These are phyloP conservation scores for Labrus mixtus DNA, from an alignment of 2,113 vertebrate genomes.

Conservation along the genomic window DNA sequence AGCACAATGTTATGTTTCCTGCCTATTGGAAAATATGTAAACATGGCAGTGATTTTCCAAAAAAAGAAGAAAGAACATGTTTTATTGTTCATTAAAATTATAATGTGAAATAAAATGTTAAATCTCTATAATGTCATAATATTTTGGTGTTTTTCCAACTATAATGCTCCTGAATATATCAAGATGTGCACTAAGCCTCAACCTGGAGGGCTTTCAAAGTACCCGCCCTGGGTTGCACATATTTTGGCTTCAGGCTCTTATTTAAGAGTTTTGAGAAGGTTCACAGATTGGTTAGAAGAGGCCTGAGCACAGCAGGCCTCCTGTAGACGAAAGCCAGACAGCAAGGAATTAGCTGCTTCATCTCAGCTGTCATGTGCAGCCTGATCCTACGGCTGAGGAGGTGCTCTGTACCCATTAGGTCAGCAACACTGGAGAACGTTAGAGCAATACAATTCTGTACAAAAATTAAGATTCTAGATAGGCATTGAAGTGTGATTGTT, in stretches of 20 bases:
- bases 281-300: slow-evolving; percentile 10
- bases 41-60: neutral
- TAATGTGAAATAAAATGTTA: neutral
- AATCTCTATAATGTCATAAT: neutral
- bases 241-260: slow-evolving; percentile 7
- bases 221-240: neutral
- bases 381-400: slow-evolving; percentile 27
- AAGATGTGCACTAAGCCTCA: neutral
- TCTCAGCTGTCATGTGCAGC: slow-evolving; percentile 58
- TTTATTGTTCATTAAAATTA: neutral
- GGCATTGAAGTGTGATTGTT: neutral
- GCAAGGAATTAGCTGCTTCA: slow-evolving; percentile 45
- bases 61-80: neutral
- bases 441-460: neutral
- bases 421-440: slow-evolving; percentile 3
- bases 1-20: neutral
- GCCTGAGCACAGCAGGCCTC: slow-evolving; percentile 11
- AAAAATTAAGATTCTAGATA: neutral
- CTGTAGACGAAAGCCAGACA: slow-evolving; percentile 46
- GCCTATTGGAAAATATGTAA: neutral
- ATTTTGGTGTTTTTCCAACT: neutral
- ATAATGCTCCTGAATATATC: neutral
- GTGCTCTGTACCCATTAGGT: slow-evolving; percentile 1
- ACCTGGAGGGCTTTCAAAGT: neutral
- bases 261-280: slow-evolving; percentile 28